Evolutionary conservation across 35 echinoderm and acorn worm genomes (phyloP).

Genomic region (Anneissia japonica): DNA sequence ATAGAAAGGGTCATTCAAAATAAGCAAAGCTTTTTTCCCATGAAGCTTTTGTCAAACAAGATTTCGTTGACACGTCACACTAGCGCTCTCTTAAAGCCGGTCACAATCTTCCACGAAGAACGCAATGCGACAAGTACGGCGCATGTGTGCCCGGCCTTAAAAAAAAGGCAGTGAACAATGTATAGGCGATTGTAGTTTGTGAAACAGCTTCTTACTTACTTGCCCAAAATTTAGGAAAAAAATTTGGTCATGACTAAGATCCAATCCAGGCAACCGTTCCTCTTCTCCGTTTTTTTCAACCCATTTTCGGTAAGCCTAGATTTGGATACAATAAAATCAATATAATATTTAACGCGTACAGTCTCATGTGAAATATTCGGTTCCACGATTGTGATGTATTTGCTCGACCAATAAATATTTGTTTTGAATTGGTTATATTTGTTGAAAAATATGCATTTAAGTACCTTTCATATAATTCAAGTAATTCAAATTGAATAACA

Average conservation of each 20-base stretch:
- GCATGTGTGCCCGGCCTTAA: too few species aligned
- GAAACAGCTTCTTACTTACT: too few species aligned
- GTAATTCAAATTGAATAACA: background rate
- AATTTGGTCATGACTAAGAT: slow-evolving; percentile 67
- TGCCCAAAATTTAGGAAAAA: slow-evolving; percentile 80
- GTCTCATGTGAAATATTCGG: background rate
- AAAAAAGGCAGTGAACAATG: too few species aligned
- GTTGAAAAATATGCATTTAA: background rate
- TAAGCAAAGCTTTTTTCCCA: too few species aligned
- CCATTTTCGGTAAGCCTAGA: slow-evolving; percentile 60
- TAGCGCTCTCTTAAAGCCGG: too few species aligned
- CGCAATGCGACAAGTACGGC: too few species aligned
- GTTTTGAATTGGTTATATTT: background rate
- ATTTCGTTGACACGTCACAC: too few species aligned
- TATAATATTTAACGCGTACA: background rate
- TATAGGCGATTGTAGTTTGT: too few species aligned
- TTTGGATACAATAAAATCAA: background rate
- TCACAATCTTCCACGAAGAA: too few species aligned
- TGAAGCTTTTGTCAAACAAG: too few species aligned
- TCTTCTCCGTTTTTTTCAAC: slow-evolving; percentile 49
- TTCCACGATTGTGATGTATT: background rate
- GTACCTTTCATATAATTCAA: background rate
- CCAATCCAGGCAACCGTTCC: slow-evolving; percentile 43
- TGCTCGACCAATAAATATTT: background rate
- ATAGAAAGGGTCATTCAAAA: too few species aligned